Percentiles rank a stretch among this genome's conserved stretches.
These are phyloP conservation scores for Lycaena phlaeas DNA, from an alignment of 2,888 invertebrate genomes.

Conservation along the genomic window DNA sequence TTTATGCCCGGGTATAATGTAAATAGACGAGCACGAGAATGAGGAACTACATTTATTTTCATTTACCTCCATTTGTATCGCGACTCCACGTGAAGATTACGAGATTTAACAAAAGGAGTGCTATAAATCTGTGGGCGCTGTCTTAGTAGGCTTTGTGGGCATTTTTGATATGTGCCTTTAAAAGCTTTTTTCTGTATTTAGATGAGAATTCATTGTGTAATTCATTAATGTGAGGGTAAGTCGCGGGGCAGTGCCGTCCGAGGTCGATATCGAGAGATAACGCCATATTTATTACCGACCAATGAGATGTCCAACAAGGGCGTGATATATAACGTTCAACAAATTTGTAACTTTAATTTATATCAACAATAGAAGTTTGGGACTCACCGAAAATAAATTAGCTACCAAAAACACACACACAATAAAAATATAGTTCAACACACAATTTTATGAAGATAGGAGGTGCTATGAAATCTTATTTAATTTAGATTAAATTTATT, in stretches of 20 bases:
- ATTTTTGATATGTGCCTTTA: constrained; percentile 74
- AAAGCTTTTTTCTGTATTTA: constrained; percentile 74
- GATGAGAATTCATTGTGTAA: constrained; percentile 73
- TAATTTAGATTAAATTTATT: no score
- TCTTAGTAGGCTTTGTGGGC: constrained; percentile 73
- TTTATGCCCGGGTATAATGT: constrained; percentile 59
- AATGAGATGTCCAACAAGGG: constrained; percentile 56
- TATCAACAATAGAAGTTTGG: constrained; percentile 5
- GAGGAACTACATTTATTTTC: constrained; percentile 73
- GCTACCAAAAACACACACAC: neutral
- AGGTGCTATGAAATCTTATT: no score
- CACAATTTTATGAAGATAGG: no score
- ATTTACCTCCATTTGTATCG: constrained; percentile 70
- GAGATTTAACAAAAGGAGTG: constrained; percentile 70
- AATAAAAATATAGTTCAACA: no score
- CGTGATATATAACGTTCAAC: constrained; percentile 51
- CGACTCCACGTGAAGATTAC: constrained; percentile 72
- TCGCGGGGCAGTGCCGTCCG: constrained; percentile 48
- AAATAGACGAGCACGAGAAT: constrained; percentile 59
- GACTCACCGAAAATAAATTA: neutral
- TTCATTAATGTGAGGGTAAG: constrained; percentile 68
- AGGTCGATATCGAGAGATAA: constrained; percentile 69
- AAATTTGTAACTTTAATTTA: constrained; percentile 56
- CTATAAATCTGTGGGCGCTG: constrained; percentile 69
- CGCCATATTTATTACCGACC: constrained; percentile 59